Evolutionary conservation across 1,140 invertebrate genomes (phyloP).

Genomic region (Phortica variegata): DNA sequence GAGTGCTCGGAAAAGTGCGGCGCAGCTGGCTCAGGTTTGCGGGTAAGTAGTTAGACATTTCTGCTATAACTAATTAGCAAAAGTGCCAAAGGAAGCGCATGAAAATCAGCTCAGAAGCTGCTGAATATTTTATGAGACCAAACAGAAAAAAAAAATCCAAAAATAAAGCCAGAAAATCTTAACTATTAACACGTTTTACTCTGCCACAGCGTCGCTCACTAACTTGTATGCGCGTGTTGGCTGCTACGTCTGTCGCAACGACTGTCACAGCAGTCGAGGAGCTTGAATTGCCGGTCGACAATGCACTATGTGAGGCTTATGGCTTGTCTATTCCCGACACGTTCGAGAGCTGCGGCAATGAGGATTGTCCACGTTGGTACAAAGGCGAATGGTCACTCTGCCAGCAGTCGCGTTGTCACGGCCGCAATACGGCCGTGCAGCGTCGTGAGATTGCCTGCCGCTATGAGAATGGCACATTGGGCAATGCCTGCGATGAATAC

Average conservation of each 20-base stretch:
- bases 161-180: conserved; percentile 8
- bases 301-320: conserved; percentile 70
- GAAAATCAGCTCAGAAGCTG: background rate
- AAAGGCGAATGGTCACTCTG: conserved; percentile 71
- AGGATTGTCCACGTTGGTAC: conserved; percentile 73
- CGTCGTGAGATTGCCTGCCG: conserved; percentile 73
- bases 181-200: conserved; percentile 10
- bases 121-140: conserved; percentile 10
- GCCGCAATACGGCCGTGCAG: conserved; percentile 77
- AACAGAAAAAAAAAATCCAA: conserved; percentile 1
- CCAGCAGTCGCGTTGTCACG: conserved; percentile 71
- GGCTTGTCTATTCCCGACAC: conserved; percentile 66
- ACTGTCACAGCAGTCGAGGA: conserved; percentile 37
- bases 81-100: background rate
- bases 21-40: conserved; percentile 63
- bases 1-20: conserved; percentile 85
- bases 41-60: conserved; percentile 29
- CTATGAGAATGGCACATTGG: conserved; percentile 65
- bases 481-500: conserved; percentile 66
- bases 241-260: conserved; percentile 15
- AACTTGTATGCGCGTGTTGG: conserved; percentile 26
- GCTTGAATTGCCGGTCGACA: conserved; percentile 60
- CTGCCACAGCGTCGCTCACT: conserved; percentile 33
- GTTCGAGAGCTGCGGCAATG: conserved; percentile 68
- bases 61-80: background rate